phyloP scores from a whole-genome alignment of 2,113 vertebrate species.

The Narcine bancroftii region DNA sequence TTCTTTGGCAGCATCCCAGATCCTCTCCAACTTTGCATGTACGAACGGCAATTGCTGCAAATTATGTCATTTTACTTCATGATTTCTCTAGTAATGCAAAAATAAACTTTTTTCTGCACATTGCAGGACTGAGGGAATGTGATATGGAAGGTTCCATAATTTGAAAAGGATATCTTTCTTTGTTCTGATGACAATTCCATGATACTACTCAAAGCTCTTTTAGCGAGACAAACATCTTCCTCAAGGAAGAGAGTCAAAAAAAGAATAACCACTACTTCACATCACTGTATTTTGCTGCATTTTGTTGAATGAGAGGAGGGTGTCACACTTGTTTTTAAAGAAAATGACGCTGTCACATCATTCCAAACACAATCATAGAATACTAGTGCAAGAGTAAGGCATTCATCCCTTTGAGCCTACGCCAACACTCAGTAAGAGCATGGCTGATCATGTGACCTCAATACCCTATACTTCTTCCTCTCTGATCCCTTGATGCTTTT shows the following conservation, averaged over 20 bases:
- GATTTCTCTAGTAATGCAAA: not conserved
- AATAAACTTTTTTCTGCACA: not conserved
- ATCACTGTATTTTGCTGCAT: not conserved
- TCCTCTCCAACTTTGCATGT: not conserved
- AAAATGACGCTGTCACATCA: not conserved
- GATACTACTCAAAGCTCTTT: conserved; percentile 3
- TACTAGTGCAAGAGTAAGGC: no score
- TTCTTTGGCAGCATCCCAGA: not conserved
- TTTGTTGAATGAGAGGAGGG: not conserved
- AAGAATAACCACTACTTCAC: not conserved
- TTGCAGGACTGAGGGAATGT: not conserved
- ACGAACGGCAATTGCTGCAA: not conserved
- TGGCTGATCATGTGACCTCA: no score
- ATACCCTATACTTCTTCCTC: no score
- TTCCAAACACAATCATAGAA: not conserved
- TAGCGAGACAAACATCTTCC: not conserved
- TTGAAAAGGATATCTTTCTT: not conserved
- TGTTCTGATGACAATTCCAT: not conserved
- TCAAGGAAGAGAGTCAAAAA: not conserved
- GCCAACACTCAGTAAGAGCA: no score
- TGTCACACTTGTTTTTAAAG: not conserved
- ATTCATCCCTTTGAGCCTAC: no score
- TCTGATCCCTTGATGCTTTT: no score
- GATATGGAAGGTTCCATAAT: not conserved
- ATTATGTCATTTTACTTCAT: not conserved